phyloP scores from a whole-genome alignment of 1,140 invertebrate species.

The Cotesia vestalis region DNA sequence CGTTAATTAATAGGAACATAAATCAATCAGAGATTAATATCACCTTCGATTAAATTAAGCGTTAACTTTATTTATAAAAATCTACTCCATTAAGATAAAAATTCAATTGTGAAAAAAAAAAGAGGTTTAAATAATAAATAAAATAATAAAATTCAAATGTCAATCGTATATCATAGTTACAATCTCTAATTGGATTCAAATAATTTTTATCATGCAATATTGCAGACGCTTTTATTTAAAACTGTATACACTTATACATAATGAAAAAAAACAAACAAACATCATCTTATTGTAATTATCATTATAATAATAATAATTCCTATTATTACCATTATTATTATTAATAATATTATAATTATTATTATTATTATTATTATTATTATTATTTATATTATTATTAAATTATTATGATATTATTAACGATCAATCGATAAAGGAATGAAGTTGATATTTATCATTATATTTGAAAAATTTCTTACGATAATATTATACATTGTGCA shows the following conservation, averaged over 20 bases:
- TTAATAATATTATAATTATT: background rate
- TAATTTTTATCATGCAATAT: slow-evolving; percentile 4
- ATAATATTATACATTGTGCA: slow-evolving; percentile 42
- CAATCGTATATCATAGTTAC: slow-evolving; percentile 10
- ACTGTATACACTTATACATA: slow-evolving; percentile 24
- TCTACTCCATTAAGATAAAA: too few relatives aligned
- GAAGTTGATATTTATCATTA: slow-evolving; percentile 36
- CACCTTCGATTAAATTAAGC: background rate
- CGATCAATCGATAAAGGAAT: slow-evolving; percentile 31
- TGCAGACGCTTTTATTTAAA: slow-evolving; percentile 17
- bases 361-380: background rate
- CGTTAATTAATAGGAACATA: background rate
- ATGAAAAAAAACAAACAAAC: slow-evolving; percentile 24
- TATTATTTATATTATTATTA: slow-evolving; percentile 20
- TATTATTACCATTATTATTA: too few relatives aligned
- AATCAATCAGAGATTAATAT: slow-evolving; percentile 4
- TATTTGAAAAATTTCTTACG: slow-evolving; percentile 55
- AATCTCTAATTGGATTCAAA: background rate
- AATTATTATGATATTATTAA: slow-evolving; percentile 20
- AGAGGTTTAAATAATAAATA: background rate
- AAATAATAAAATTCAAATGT: background rate
- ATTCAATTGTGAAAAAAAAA: too few relatives aligned
- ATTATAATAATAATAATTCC: background rate
- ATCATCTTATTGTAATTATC: background rate
- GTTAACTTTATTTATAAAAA: background rate